Conservation (phyloP, 1,140 invertebrate species). For the Trichoplusia ni region DNA sequence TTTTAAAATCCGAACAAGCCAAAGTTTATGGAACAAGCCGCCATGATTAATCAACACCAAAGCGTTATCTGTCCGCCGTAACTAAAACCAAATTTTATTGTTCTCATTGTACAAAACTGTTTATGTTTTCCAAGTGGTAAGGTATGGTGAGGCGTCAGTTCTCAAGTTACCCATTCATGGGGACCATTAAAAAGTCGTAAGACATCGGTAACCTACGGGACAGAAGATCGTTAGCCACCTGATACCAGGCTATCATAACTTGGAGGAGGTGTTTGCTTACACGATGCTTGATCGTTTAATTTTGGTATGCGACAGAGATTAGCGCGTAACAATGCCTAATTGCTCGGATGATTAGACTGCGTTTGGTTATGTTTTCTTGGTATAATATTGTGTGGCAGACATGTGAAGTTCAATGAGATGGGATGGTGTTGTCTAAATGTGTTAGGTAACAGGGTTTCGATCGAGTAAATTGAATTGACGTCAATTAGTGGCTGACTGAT, state of each 20-base stretch:
- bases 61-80: constrained; percentile 41
- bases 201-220: constrained; percentile 70
- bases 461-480: no score
- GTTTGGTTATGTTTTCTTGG: constrained; percentile 5
- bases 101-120: constrained; percentile 63
- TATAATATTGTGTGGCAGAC: not conserved
- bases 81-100: constrained; percentile 55
- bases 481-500: no score
- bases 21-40: constrained; percentile 20
- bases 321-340: constrained; percentile 32
- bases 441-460: no score
- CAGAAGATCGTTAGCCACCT: constrained; percentile 76
- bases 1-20: no score
- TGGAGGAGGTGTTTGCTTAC: constrained; percentile 55
- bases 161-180: constrained; percentile 78
- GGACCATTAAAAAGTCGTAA: constrained; percentile 78
- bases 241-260: constrained; percentile 74
- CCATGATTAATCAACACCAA: constrained; percentile 36
- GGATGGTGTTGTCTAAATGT: not conserved
- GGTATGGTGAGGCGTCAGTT: constrained; percentile 51
- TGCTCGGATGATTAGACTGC: constrained; percentile 21
- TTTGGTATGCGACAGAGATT: constrained; percentile 50
- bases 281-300: constrained; percentile 54
- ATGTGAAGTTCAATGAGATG: no score
- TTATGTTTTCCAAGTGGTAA: constrained; percentile 64